Evolutionary conservation across 1,140 invertebrate genomes (phyloP).

Genomic region (Drosophila teissieri): DNA sequence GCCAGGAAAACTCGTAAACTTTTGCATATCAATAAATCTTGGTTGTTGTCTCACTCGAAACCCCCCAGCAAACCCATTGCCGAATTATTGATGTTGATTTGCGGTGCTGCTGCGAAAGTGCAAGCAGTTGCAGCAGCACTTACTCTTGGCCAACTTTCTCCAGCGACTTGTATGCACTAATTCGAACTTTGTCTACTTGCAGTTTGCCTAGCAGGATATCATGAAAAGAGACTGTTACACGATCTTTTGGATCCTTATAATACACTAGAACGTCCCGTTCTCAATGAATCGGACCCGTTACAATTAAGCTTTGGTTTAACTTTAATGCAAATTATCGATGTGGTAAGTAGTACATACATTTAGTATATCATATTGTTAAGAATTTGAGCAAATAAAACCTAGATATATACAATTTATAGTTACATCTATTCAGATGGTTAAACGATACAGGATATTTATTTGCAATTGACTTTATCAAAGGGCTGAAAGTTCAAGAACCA

Average conservation of each 20-base stretch:
- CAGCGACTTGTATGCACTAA: conserved; percentile 34
- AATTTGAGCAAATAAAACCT: no score
- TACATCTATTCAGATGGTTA: no score
- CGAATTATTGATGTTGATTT: conserved; percentile 81
- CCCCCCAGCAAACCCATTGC: conserved; percentile 22
- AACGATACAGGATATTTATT: no score
- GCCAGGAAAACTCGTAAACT: conserved; percentile 73
- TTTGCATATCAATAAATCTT: conserved; percentile 81
- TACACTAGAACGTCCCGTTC: conserved; percentile 97
- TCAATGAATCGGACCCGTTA: conserved; percentile 97
- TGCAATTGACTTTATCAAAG: no score
- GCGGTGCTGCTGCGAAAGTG: conserved; percentile 57
- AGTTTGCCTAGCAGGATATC: conserved; percentile 93
- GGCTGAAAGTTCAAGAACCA: no score
- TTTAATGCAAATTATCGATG: conserved; percentile 99
- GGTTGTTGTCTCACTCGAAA: conserved; percentile 10
- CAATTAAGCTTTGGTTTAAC: conserved; percentile 98
- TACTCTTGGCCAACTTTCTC: conserved; percentile 14
- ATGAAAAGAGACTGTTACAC: conserved; percentile 96
- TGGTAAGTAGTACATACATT: conserved; percentile 90
- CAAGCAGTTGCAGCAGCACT: conserved; percentile 54
- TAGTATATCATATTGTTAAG: not conserved
- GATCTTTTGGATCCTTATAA: conserved; percentile 98
- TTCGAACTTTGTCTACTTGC: conserved; percentile 74
- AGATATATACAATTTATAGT: no score